phyloP scores from a whole-genome alignment of 92 coral and sea anemone species.

The Parazoanthus darwini region DNA sequence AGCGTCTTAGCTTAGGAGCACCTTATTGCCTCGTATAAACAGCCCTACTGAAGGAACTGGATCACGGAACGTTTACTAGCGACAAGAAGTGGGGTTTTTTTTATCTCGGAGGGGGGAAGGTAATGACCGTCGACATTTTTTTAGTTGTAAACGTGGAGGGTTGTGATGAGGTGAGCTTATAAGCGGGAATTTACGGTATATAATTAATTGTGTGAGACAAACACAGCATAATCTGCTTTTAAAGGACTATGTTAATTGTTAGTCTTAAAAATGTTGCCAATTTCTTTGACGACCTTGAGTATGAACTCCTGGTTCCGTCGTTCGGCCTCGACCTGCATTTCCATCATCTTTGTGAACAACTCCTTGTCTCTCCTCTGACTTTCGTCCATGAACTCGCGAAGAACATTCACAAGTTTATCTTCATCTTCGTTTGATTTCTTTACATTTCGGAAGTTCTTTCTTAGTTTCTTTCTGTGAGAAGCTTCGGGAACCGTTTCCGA shows the following conservation, averaged over 20 bases:
- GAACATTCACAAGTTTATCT: constrained; percentile 57
- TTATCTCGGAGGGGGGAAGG: no score
- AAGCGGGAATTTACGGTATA: neutral
- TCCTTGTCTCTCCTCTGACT: constrained; percentile 84
- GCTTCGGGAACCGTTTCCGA: neutral
- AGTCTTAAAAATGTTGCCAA: constrained; percentile 69
- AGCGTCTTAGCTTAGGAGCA: no score
- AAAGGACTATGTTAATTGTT: neutral
- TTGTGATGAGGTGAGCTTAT: neutral
- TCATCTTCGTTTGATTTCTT: constrained; percentile 67
- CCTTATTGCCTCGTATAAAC: no score
- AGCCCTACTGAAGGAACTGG: no score
- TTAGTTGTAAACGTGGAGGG: no score
- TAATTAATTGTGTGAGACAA: neutral
- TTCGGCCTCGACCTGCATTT: constrained; percentile 84
- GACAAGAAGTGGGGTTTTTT: no score
- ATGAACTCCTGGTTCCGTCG: constrained; percentile 86
- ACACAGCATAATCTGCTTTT: neutral
- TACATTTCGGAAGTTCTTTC: constrained; percentile 67
- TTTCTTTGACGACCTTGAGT: constrained; percentile 78
- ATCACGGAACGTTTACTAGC: no score
- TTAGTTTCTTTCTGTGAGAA: constrained; percentile 54
- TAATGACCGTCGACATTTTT: no score
- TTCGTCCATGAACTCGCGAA: constrained; percentile 82
- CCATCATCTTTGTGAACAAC: constrained; percentile 69